Conservation (phyloP, 2,888 invertebrate species). For the Oscheius myriophilus region DNA sequence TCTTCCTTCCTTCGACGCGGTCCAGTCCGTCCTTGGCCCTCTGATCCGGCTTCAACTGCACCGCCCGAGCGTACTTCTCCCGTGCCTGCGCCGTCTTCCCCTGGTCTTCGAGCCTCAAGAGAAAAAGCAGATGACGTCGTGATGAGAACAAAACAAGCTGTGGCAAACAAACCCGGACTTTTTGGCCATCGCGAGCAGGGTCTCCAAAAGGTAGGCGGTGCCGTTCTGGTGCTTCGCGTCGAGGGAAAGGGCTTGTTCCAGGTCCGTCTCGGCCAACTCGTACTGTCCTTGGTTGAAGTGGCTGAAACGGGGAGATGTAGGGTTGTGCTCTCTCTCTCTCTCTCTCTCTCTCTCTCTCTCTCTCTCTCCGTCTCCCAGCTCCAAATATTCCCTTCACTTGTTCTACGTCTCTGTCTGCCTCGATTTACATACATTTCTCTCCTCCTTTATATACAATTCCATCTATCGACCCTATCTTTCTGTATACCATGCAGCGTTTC, state of each 20-base stretch:
- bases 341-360: neutral
- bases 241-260: slow-evolving; percentile 86
- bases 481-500: too few species aligned
- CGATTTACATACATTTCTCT: too few species aligned
- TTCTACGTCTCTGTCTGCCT: neutral
- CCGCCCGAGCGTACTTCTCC: slow-evolving; percentile 5
- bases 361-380: neutral
- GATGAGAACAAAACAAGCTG: neutral
- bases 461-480: too few species aligned
- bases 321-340: neutral
- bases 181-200: slow-evolving; percentile 86
- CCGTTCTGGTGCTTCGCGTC: slow-evolving; percentile 91
- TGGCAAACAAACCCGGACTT: slow-evolving; percentile 66
- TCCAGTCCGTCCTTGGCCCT: slow-evolving; percentile 5
- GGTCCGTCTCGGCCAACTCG: slow-evolving; percentile 91
- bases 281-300: slow-evolving; percentile 92
- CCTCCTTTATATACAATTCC: too few species aligned
- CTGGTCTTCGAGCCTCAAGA: slow-evolving; percentile 13
- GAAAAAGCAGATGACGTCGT: neutral
- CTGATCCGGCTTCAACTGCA: slow-evolving; percentile 7
- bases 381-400: neutral
- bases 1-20: neutral
- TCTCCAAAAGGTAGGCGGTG: slow-evolving; percentile 91
- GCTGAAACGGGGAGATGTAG: slow-evolving; percentile 69
- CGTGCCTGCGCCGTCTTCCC: slow-evolving; percentile 6